These are phyloP conservation scores for Hyaena hyaena DNA, from an alignment of 2,113 vertebrate species.

Conservation along the genomic window DNA sequence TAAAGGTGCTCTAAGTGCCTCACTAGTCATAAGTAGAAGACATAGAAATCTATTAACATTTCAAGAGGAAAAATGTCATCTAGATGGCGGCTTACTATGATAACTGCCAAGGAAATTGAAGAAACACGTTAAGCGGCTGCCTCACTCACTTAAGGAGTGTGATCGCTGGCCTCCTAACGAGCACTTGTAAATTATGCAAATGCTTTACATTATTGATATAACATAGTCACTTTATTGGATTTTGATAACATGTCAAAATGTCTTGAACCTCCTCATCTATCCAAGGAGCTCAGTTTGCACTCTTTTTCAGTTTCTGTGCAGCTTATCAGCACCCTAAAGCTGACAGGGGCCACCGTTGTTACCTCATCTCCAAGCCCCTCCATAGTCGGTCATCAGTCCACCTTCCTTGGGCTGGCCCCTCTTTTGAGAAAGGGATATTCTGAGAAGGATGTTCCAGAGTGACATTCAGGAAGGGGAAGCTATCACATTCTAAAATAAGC, in stretches of 20 bases:
- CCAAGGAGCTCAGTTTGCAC: not conserved
- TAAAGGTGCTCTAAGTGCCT: not conserved
- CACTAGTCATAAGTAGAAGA: not conserved
- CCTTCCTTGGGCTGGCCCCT: not conserved
- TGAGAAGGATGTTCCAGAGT: not conserved
- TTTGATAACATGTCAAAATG: conserved; percentile 19
- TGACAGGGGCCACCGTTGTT: not conserved
- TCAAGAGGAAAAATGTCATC: not conserved
- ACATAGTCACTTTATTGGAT: not conserved
- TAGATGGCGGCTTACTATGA: not conserved
- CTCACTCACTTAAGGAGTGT: not conserved
- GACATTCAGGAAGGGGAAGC: not conserved
- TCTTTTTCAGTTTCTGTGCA: not conserved
- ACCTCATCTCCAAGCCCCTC: not conserved
- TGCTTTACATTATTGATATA: conserved; percentile 37
- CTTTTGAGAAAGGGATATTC: not conserved
- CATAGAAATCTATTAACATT: conserved; percentile 8
- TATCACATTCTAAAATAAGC: not conserved
- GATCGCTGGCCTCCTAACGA: not conserved
- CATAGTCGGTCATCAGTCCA: not conserved
- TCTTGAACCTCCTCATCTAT: not conserved
- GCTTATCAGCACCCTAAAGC: not conserved
- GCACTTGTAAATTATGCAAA: conserved; percentile 47
- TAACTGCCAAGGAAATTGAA: not conserved
- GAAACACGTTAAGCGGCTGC: not conserved